A percentile compares a stretch with the other conserved stretches of the same genome.
These are phyloP conservation scores for Furcula furcula DNA, from an alignment of 2,888 invertebrate genomes.

Conservation along the genomic window DNA sequence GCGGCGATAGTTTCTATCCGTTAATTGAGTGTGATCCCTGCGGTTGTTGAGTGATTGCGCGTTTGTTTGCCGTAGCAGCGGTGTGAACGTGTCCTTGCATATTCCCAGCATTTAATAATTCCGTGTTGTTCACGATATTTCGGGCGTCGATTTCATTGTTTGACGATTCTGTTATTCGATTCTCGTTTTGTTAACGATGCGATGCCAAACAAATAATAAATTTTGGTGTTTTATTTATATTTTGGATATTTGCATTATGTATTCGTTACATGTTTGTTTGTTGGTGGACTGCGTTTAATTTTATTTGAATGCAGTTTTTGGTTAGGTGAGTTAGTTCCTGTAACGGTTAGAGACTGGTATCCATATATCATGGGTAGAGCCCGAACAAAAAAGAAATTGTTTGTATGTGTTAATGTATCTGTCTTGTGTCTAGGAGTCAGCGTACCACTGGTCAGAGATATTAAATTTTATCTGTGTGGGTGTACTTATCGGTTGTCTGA, in stretches of 20 bases:
- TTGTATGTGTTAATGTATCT: too few relatives aligned
- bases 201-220: conserved; percentile 8
- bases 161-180: conserved; percentile 25
- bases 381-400: too few relatives aligned
- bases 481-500: too few relatives aligned
- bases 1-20: conserved; percentile 18
- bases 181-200: conserved; percentile 12
- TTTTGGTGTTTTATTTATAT: conserved; percentile 8
- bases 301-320: too few relatives aligned
- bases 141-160: conserved; percentile 27
- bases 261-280: too few relatives aligned
- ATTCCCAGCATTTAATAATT: conserved; percentile 41
- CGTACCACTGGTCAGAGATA: too few relatives aligned
- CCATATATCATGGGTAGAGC: too few relatives aligned
- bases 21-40: conserved; percentile 29
- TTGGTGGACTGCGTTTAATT: too few relatives aligned
- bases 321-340: too few relatives aligned
- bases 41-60: conserved; percentile 18
- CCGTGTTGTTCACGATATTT: conserved; percentile 23
- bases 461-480: too few relatives aligned
- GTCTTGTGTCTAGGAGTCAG: too few relatives aligned
- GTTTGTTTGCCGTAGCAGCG: conserved; percentile 25
- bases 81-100: conserved; percentile 41
- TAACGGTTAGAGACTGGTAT: too few relatives aligned
- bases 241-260: not conserved